Percentiles rank a stretch among this genome's conserved stretches.
Evolutionary conservation across 1,140 invertebrate genomes (phyloP).

Genomic region (Drosophila virilis): DNA sequence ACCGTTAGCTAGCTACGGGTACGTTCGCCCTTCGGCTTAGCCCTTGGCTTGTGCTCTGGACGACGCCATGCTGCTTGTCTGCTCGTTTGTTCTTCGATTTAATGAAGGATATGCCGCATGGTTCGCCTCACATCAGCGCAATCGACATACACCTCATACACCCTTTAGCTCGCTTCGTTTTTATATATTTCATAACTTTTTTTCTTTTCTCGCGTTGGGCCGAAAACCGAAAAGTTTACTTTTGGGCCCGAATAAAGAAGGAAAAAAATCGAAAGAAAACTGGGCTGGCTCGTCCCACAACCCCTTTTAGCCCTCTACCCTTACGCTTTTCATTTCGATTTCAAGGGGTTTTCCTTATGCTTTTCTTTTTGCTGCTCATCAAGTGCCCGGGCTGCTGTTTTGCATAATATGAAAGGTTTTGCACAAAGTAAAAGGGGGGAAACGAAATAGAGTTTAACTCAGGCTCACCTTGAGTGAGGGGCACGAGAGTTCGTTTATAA

Average conservation of each 20-base stretch:
- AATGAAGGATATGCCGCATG: slow-evolving; percentile 81
- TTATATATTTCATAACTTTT: slow-evolving; percentile 76
- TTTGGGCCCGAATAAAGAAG: slow-evolving; percentile 53
- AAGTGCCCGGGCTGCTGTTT: slow-evolving; percentile 55
- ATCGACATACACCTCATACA: slow-evolving; percentile 3
- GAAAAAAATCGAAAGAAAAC: slow-evolving; percentile 16
- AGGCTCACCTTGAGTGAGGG: slow-evolving; percentile 43
- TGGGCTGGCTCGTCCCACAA: slow-evolving; percentile 27
- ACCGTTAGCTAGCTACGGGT: slow-evolving; percentile 19
- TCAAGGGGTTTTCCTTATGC: slow-evolving; percentile 39
- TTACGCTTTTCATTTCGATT: slow-evolving; percentile 59
- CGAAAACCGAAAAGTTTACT: slow-evolving; percentile 58
- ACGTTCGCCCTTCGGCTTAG: slow-evolving; percentile 39
- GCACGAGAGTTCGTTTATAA: slow-evolving; percentile 11
- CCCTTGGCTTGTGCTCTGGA: slow-evolving; percentile 33
- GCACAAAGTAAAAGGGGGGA: slow-evolving; percentile 7
- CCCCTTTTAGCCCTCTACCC: slow-evolving; percentile 6
- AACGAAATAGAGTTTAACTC: slow-evolving; percentile 45
- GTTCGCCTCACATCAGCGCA: slow-evolving; percentile 56
- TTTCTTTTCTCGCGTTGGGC: slow-evolving; percentile 25
- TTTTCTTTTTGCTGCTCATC: slow-evolving; percentile 42
- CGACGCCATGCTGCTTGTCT: slow-evolving; percentile 64
- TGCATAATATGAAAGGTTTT: slow-evolving; percentile 61
- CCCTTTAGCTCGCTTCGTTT: slow-evolving; percentile 48
- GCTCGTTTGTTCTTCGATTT: slow-evolving; percentile 82